These are phyloP conservation scores for Coelinius sp. DNA, from an alignment of 2,888 invertebrate species.

Conservation along the genomic window DNA sequence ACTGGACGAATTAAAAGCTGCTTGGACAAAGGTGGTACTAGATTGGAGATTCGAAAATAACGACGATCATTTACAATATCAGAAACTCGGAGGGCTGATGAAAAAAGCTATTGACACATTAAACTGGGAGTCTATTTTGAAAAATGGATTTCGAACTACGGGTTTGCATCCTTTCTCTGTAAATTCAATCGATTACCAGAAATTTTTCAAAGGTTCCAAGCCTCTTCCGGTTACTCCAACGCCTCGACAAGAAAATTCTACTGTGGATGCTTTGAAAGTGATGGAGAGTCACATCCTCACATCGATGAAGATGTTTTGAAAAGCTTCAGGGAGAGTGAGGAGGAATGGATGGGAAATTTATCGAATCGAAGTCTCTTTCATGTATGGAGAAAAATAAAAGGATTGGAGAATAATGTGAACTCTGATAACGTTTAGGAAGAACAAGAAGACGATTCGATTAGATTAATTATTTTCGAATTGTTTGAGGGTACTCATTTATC, in stretches of 20 bases:
- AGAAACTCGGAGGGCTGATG: not conserved
- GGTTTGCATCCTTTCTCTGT: not conserved
- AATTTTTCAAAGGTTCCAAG: conserved; percentile 1
- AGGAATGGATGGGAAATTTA: not conserved
- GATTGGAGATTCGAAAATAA: not conserved
- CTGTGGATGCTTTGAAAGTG: not conserved
- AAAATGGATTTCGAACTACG: not conserved
- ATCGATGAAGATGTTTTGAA: not conserved
- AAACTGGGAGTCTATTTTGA: not conserved
- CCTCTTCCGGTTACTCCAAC: not conserved
- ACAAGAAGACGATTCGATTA: not conserved
- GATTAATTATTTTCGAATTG: not conserved
- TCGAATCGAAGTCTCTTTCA: not conserved
- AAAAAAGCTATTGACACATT: not conserved
- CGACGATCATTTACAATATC: not conserved
- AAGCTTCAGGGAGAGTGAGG: not conserved
- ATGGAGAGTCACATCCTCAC: not conserved
- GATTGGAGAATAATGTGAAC: not conserved
- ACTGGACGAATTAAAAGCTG: not conserved
- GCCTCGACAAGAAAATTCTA: not conserved
- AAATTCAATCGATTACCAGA: not conserved
- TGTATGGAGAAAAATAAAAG: not conserved
- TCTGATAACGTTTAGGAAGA: not conserved
- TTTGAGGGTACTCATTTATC: not conserved
- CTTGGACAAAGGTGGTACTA: not conserved